Percentiles rank a stretch among this genome's conserved stretches.
Conservation (phyloP, 2,113 vertebrate species). For the Triplophysa siluroides region DNA sequence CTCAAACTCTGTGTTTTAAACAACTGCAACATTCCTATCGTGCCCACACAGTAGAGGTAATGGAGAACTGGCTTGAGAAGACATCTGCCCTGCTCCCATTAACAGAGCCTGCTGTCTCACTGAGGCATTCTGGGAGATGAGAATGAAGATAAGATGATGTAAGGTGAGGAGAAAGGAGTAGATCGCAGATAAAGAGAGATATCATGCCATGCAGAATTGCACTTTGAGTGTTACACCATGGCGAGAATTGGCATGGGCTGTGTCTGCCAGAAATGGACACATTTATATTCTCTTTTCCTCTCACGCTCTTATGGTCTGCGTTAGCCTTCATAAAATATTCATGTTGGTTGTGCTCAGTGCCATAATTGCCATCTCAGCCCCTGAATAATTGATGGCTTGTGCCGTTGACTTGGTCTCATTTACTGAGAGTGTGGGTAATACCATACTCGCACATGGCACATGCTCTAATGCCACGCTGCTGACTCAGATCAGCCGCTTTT, state of each 20-base stretch:
- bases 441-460: conserved; percentile 61
- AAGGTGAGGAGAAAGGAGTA: conserved; percentile 40
- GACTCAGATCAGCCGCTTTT: conserved; percentile 55
- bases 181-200: conserved; percentile 43
- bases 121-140: conserved; percentile 9
- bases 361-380: conserved; percentile 95
- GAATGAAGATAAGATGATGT: conserved; percentile 52
- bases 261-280: conserved; percentile 42
- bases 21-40: conserved; percentile 56
- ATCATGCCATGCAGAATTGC: conserved; percentile 31
- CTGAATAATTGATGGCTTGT: conserved; percentile 94
- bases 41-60: conserved; percentile 40
- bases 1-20: conserved; percentile 43
- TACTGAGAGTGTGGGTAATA: conserved; percentile 92
- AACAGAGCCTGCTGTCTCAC: conserved; percentile 35
- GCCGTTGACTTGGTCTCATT: conserved; percentile 92
- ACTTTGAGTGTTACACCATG: conserved; percentile 40
- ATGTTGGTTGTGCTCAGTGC: conserved; percentile 90
- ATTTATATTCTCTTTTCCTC: conserved; percentile 49
- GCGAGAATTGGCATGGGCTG: conserved; percentile 43
- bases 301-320: conserved; percentile 45
- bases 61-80: conserved; percentile 41
- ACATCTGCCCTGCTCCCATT: conserved; percentile 42
- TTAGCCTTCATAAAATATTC: conserved; percentile 68
- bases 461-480: conserved; percentile 57